Evolutionary conservation across 2,797 vertebrate species (phyloP).

Genomic region (Gymnothorax javanicus): DNA sequence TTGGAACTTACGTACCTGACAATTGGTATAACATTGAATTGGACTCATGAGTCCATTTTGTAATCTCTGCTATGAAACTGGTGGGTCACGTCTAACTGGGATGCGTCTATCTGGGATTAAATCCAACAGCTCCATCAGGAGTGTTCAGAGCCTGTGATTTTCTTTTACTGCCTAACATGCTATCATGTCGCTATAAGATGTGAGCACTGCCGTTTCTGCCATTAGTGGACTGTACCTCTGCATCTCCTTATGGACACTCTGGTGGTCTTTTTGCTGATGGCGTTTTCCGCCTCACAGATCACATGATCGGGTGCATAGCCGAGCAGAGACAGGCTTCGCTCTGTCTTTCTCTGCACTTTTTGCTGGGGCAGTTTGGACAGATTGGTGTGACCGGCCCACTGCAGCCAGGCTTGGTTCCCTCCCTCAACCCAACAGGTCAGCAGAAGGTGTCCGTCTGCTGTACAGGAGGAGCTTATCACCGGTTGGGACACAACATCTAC

Average conservation of each 20-base stretch:
- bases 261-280: neutral
- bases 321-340: neutral
- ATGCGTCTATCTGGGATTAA: too few species aligned
- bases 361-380: neutral
- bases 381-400: neutral
- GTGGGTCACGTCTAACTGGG: too few species aligned
- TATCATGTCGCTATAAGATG: neutral
- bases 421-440: neutral
- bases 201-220: neutral
- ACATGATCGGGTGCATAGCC: neutral
- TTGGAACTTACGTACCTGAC: too few species aligned
- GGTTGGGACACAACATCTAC: neutral
- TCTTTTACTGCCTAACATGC: too few species aligned
- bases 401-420: neutral
- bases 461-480: neutral
- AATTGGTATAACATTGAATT: too few species aligned
- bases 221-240: neutral
- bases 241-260: neutral
- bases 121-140: too few species aligned
- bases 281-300: slow-evolving; percentile 1
- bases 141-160: too few species aligned
- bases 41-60: too few species aligned
- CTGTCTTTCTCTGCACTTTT: neutral
- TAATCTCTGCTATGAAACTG: too few species aligned
- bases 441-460: neutral